Base-by-base conservation (phyloP, 2,888 invertebrate genomes). In the Nebria salina region DNA sequence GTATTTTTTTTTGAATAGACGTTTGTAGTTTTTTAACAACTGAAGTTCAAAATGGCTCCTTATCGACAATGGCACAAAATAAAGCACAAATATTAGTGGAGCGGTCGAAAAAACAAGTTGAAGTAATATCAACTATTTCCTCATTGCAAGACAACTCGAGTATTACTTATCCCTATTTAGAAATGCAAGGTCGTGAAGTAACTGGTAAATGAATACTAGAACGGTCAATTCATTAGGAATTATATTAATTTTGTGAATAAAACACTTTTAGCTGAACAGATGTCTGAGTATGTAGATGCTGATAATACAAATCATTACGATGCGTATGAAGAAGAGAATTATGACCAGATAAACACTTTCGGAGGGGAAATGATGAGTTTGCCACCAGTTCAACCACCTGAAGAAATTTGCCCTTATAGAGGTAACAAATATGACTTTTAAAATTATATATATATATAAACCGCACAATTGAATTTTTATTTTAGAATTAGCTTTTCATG, bases 21-120 rank as follows among this genome's bases (percentile, higher is more conserved):
- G 83, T 84, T 66, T 83, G 83, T 72, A 76, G 75, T 74, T 84
- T 84, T 75, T 82, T 84, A 70, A 83, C 81, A 7, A 82, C 82
- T 34, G 83, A 84, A 82, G 72, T 82, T 20, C 65, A 66, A 41
- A 82, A 82, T 80, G 83, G 83, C 34, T 74, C 66, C 64, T 70
- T 84, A 78, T 83, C 83, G 65, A 73, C 75, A 15, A 64, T 66
- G 26, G 83, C 81, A 72, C 75, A 79, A 72, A 73, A 75, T 41
- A 41, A 76, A 25, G 83, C 83, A 9, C 80, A 74, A 66, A 76
- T 65, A 65, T 76, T 84, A 11, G 82, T 84, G 65, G 80, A 79
- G 6, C 78, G 83, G 70, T 83, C 83, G 8, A 80, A 83, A 78
- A 75, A 83, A 6, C 83, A 84, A 75, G 72, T 81, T n/a, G 77